These are phyloP conservation scores for Ptyas mucosa DNA, from an alignment of 2,113 vertebrate genomes.

Conservation along the genomic window DNA sequence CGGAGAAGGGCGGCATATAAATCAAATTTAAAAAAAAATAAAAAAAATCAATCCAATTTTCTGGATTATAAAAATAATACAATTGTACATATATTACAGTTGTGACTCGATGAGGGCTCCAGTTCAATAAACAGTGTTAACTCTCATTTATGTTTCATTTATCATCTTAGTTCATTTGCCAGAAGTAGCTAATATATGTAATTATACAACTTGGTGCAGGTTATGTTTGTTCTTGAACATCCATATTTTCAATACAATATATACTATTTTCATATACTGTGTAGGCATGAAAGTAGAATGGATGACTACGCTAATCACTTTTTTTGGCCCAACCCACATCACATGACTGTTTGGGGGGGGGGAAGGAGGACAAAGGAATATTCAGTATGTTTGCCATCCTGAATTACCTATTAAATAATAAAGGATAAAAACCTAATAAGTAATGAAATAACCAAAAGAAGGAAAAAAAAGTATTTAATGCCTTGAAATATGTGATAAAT, in stretches of 20 bases:
- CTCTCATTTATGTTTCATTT: slow-evolving; percentile 27
- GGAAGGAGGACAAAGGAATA: neutral
- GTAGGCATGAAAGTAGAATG: neutral
- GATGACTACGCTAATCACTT: neutral
- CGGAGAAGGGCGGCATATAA: too few relatives aligned
- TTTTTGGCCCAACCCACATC: neutral
- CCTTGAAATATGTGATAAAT: neutral
- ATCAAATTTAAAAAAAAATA: too few relatives aligned
- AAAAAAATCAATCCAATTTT: too few relatives aligned
- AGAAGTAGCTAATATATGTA: neutral
- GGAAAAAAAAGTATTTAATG: neutral
- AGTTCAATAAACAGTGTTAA: neutral
- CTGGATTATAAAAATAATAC: slow-evolving; percentile 16
- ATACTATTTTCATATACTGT: neutral
- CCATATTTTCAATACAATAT: neutral
- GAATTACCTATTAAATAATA: neutral
- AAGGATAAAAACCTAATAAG: neutral
- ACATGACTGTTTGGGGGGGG: neutral
- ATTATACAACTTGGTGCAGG: neutral
- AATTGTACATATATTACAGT: neutral
- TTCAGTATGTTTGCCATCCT: neutral
- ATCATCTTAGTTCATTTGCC: neutral
- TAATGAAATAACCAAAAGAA: neutral
- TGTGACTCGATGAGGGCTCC: slow-evolving; percentile 3
- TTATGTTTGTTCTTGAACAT: neutral